These are phyloP conservation scores for Temnothorax nylanderi DNA, from an alignment of 1,140 invertebrate genomes.

Conservation along the genomic window DNA sequence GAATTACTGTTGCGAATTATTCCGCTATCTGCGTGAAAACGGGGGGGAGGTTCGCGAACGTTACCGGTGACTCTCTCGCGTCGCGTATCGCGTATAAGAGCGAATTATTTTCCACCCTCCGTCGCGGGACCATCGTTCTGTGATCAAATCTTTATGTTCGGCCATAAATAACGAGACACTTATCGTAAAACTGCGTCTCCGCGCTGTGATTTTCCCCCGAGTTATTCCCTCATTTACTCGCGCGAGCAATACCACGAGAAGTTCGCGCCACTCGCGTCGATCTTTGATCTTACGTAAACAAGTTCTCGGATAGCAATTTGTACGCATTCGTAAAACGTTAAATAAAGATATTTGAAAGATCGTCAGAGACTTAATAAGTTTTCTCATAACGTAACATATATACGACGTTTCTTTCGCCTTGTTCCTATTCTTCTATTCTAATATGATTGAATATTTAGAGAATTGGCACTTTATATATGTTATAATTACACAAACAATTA, in stretches of 20 bases:
- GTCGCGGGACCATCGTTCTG: background rate
- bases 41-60: background rate
- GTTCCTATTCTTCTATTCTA: background rate
- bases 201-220: slow-evolving; percentile 30
- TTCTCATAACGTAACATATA: background rate
- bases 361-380: background rate
- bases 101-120: slow-evolving; percentile 11
- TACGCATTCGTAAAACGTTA: background rate
- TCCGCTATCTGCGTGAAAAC: background rate
- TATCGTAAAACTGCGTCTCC: slow-evolving; percentile 42
- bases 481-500: background rate
- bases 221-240: slow-evolving; percentile 39
- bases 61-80: background rate
- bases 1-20: slow-evolving; percentile 34
- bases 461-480: too few relatives aligned
- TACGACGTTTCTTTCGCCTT: background rate
- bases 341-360: slow-evolving; percentile 4
- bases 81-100: background rate
- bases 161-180: slow-evolving; percentile 55
- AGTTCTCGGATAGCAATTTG: background rate
- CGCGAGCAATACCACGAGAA: slow-evolving; percentile 7
- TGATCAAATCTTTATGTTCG: slow-evolving; percentile 48
- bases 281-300: background rate
- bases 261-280: background rate
- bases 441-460: background rate